Base-by-base conservation (phyloP, 2,113 vertebrate species). In the Ranitomeya variabilis region DNA sequence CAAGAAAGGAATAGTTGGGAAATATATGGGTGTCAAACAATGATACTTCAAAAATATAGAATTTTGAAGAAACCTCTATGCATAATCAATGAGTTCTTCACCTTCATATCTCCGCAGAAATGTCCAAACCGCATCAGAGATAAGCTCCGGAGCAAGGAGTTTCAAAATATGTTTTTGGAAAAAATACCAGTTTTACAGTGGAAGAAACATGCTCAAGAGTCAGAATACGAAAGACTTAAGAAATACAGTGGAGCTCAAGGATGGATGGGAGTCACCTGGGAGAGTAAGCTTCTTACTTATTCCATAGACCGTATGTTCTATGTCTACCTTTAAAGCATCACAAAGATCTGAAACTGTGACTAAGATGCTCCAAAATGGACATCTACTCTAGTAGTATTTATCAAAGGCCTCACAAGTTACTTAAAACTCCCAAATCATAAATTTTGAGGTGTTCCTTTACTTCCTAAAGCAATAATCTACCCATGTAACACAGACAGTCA, bases 101-200 rank as follows among this genome's bases (percentile, higher is more conserved):
- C 37, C 3, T 73, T 60, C 18, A 31, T 8, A 9, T 77, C 13
- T 67, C 13, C 8, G 6, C 92, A 96, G 96, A 87, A 80, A 80
- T 96, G 96, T 83, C 64, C 91, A 0, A 89, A 89, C 3, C 57
- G 89, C 4, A 89, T 95, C n/a, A 90, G 83, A 4, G 74, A 57
- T 18, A 93, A 4, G 52, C 85, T 96, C 37, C 0, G 0, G 79
- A 18, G 91, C 90, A 0, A 89, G 0, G 62, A 77, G 0, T 95
- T 95, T 0, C 74, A 87, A 0, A 18, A 31, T 0, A 21, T 6
- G 0, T 96, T 93, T 77, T 89, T 94, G 90, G 59, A 51, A 0
- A 66, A 11, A 0, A 66, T 96, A 10, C 95, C 95, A 0, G 93
- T 97, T 51, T 91, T 97, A 77, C 96, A 96, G 90, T 94, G 94